A percentile compares a stretch with the other conserved stretches of the same genome.
These are phyloP conservation scores for Mastomys coucha DNA, from an alignment of 2,113 vertebrate species.

Conservation along the genomic window DNA sequence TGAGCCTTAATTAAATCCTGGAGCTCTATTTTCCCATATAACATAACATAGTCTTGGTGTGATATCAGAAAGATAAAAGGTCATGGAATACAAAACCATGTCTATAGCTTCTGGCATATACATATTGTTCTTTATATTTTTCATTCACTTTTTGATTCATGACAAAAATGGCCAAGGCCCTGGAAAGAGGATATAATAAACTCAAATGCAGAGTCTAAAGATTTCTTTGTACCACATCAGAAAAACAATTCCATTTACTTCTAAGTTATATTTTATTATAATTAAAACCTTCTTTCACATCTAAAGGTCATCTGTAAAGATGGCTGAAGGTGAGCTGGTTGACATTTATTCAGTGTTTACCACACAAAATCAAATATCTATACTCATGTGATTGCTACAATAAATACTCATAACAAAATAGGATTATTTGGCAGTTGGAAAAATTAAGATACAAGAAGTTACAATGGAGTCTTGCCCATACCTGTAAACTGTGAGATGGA, in stretches of 20 bases:
- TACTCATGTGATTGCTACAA: conserved; percentile 34
- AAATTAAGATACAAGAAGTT: background rate
- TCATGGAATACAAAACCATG: background rate
- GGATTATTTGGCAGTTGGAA: background rate
- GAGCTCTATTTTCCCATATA: background rate
- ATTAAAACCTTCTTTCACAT: background rate
- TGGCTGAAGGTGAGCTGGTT: background rate
- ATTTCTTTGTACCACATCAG: background rate
- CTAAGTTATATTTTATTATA: background rate
- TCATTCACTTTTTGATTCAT: background rate
- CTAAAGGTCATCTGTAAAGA: background rate
- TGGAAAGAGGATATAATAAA: conserved; percentile 1
- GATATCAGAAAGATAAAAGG: conserved; percentile 1
- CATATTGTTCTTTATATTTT: too few species aligned
- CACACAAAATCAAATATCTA: background rate
- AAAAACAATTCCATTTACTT: conserved; percentile 21
- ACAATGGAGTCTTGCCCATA: background rate
- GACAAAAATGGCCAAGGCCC: background rate
- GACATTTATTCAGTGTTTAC: background rate
- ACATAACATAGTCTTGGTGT: background rate
- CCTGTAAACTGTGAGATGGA: background rate
- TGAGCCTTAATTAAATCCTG: background rate
- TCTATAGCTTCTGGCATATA: background rate
- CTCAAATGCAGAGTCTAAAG: background rate
- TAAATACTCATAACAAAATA: background rate